Conservation (phyloP, 1,140 invertebrate genomes). For the Cryptotermes secundus region DNA sequence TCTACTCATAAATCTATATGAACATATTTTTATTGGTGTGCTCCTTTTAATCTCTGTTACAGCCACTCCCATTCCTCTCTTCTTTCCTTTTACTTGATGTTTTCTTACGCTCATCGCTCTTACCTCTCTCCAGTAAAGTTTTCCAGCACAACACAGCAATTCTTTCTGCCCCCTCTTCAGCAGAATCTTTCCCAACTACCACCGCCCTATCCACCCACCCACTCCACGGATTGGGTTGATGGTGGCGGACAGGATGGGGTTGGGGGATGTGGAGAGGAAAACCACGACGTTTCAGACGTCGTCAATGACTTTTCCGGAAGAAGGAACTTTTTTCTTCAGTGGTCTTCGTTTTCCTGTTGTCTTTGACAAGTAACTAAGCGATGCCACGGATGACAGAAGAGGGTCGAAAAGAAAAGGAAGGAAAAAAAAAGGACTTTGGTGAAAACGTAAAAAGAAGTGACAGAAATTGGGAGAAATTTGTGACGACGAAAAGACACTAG, state of each 20-base stretch:
- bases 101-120: neutral
- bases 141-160: slow-evolving; percentile 22
- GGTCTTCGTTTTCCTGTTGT: neutral
- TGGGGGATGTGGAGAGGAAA: neutral
- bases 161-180: neutral
- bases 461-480: neutral
- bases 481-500: too few relatives aligned
- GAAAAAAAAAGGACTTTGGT: neutral
- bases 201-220: neutral
- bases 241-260: neutral
- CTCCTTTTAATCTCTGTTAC: too few relatives aligned
- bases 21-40: neutral
- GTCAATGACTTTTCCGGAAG: slow-evolving; percentile 27
- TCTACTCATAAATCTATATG: neutral
- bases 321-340: slow-evolving; percentile 22
- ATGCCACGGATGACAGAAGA: slow-evolving; percentile 3
- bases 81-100: neutral
- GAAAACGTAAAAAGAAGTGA: neutral
- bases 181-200: neutral
- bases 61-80: neutral
- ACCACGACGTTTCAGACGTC: slow-evolving; percentile 13
- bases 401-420: neutral
- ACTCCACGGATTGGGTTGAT: neutral
- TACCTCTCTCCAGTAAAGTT: slow-evolving; percentile 16
- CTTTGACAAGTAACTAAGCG: slow-evolving; percentile 28